These are phyloP conservation scores for Cotesia congregata DNA, from an alignment of 2,888 invertebrate genomes.

Conservation along the genomic window DNA sequence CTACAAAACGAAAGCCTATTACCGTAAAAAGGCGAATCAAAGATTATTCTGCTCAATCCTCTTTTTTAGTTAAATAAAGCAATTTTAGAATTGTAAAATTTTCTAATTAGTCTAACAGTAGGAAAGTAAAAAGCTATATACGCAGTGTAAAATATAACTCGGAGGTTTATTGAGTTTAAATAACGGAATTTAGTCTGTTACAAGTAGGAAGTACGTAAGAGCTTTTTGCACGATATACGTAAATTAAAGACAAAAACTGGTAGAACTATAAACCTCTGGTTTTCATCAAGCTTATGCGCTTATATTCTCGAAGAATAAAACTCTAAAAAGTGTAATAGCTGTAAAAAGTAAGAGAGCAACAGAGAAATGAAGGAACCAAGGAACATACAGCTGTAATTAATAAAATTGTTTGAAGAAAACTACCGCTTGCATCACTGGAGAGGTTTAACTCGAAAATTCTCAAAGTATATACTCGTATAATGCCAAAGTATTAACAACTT, in stretches of 20 bases:
- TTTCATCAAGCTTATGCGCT: background rate
- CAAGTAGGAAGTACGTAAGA: background rate
- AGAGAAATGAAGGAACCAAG: background rate
- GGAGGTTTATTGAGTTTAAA: background rate
- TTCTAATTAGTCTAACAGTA: no score
- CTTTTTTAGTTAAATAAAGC: no score
- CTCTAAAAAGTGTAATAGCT: no score
- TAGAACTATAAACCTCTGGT: background rate
- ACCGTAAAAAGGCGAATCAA: no score
- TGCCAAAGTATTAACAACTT: background rate
- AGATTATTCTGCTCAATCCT: no score
- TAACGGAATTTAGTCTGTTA: background rate
- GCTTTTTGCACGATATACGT: background rate
- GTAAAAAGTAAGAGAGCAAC: no score
- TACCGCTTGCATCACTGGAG: background rate
- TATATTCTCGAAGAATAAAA: background rate
- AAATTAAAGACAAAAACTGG: background rate
- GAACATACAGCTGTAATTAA: background rate
- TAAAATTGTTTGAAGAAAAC: background rate
- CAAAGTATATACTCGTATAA: background rate
- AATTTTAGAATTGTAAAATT: no score
- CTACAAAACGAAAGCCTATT: no score
- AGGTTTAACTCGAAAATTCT: background rate
- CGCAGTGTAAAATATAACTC: background rate
- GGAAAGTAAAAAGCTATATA: no score